Conservation (phyloP, 30 jellyfish, hydroid and myxozoan genomes). For the Thelohanellus kitauei region DNA sequence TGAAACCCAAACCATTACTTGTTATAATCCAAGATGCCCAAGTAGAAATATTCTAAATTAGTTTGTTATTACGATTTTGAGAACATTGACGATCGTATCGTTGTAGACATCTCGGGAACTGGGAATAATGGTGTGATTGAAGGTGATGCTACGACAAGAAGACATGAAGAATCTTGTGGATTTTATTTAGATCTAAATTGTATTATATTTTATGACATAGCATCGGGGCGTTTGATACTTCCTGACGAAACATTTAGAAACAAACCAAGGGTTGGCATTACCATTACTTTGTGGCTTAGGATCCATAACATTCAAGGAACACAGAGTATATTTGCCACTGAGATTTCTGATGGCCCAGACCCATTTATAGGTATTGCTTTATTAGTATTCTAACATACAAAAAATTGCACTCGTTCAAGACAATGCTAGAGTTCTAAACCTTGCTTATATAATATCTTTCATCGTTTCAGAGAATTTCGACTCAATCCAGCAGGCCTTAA, state of each 20-base stretch:
- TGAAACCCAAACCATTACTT: conserved; percentile 44
- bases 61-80: conserved; percentile 68
- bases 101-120: conserved; percentile 51
- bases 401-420: no score
- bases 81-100: conserved; percentile 16
- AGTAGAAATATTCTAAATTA: conserved; percentile 12
- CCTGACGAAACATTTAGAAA: conserved; percentile 38
- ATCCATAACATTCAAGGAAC: conserved; percentile 19
- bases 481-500: no score
- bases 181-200: conserved; percentile 59
- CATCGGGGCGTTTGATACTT: conserved; percentile 23
- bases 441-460: no score
- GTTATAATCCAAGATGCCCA: conserved; percentile 76
- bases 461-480: no score
- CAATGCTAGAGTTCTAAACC: no score
- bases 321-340: conserved; percentile 48
- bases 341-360: conserved; percentile 16
- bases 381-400: no score
- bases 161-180: conserved; percentile 77
- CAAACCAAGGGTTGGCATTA: conserved; percentile 54
- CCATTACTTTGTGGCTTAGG: conserved; percentile 80
- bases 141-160: conserved; percentile 13
- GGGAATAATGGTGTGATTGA: conserved; percentile 49
- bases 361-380: conserved; percentile 21
- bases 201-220: not conserved